phyloP scores from a whole-genome alignment of 2,888 invertebrate species.

The Lasioglossum malachurum region DNA sequence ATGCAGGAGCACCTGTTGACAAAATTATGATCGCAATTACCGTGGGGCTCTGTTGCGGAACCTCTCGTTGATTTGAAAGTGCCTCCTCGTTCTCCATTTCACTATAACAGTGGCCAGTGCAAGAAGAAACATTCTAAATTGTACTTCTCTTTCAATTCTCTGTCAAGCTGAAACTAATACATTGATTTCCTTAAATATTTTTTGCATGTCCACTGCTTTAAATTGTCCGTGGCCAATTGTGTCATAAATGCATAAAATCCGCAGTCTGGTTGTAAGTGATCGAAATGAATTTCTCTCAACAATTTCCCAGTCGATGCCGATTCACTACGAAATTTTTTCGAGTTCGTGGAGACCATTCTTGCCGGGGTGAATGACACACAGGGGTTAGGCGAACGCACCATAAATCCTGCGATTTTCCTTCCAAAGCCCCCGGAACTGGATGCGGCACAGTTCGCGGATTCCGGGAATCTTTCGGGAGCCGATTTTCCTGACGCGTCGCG shows the following conservation, averaged over 20 bases:
- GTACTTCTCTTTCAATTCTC: no score
- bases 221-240: no score
- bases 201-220: no score
- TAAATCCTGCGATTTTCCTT: conserved; percentile 59
- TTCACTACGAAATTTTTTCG: not conserved
- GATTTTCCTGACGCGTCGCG: conserved; percentile 35
- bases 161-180: no score
- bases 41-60: not conserved
- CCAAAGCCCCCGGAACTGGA: conserved; percentile 32
- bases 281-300: no score
- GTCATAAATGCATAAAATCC: no score
- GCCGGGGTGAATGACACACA: conserved; percentile 45
- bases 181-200: no score
- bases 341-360: not conserved
- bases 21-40: conserved; percentile 7
- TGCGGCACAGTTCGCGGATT: conserved; percentile 45
- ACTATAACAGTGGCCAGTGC: no score
- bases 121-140: no score
- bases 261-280: no score
- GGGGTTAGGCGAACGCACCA: conserved; percentile 39
- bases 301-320: not conserved
- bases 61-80: not conserved
- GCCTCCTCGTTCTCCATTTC: not conserved
- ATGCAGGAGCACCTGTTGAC: not conserved
- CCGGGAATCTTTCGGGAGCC: conserved; percentile 21